phyloP scores from a whole-genome alignment of 1,140 invertebrate species.

The Hormaphis cornu region DNA sequence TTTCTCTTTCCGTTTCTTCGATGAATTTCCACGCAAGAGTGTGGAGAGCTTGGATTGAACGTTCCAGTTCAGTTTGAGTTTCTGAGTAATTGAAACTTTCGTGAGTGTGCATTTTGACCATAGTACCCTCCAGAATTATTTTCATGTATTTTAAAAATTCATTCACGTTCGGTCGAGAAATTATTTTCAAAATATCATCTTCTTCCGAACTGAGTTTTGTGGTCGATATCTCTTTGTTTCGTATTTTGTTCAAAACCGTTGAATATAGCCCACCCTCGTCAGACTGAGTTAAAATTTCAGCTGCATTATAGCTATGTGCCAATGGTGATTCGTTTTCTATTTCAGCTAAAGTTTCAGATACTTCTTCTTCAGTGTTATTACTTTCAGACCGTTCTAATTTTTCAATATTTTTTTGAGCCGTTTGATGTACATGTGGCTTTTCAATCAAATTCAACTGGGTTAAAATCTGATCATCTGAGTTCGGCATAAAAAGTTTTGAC shows the following conservation, averaged over 20 bases:
- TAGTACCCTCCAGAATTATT: conserved; percentile 5
- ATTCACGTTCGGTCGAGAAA: neutral
- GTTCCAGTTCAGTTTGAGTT: neutral
- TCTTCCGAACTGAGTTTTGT: neutral
- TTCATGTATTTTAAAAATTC: conserved; percentile 26
- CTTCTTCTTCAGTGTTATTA: conserved; percentile 34
- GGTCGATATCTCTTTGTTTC: neutral
- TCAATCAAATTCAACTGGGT: neutral
- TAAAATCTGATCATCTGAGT: conserved; percentile 1
- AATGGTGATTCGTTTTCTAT: conserved; percentile 33
- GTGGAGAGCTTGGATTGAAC: neutral
- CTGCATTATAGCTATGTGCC: neutral
- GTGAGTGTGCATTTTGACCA: neutral
- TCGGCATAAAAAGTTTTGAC: neutral
- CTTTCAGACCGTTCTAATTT: conserved; percentile 19
- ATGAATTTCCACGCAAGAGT: neutral
- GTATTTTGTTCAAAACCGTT: conserved; percentile 5
- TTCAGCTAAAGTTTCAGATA: conserved; percentile 38
- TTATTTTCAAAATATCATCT: neutral
- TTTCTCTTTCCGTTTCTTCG: neutral
- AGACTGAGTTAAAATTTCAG: neutral
- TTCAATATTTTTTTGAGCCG: neutral
- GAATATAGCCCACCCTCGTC: conserved; percentile 3
- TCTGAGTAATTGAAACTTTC: neutral
- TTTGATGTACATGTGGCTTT: neutral